A percentile compares a stretch with the other conserved stretches of the same genome.
Conservation (phyloP, 2,888 invertebrate genomes). For the Lissonota sp. region DNA sequence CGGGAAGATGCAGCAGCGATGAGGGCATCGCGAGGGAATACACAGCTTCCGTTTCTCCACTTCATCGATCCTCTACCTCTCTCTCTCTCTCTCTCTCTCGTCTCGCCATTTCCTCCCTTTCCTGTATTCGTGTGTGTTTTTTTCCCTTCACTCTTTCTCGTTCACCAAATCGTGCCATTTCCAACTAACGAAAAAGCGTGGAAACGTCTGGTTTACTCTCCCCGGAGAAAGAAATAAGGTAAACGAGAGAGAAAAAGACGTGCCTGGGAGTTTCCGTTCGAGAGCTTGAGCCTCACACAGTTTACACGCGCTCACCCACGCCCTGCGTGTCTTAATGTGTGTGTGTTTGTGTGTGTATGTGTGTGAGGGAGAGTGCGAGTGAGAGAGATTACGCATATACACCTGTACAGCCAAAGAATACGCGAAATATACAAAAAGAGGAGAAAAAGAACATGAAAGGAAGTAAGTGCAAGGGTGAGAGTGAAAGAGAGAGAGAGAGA, state of each 20-base stretch:
- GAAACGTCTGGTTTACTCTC: slow-evolving; percentile 57
- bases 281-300: slow-evolving; percentile 31
- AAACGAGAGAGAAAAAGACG: slow-evolving; percentile 34
- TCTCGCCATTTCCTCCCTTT: slow-evolving; percentile 2
- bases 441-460: background rate
- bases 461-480: background rate
- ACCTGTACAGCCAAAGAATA: slow-evolving; percentile 3
- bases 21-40: slow-evolving; percentile 13
- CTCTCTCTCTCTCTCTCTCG: background rate
- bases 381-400: background rate
- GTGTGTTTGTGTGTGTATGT: background rate
- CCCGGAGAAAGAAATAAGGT: slow-evolving; percentile 15
- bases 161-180: background rate
- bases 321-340: background rate
- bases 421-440: background rate
- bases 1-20: background rate
- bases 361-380: background rate
- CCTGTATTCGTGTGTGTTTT: too few species aligned
- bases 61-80: slow-evolving; percentile 4
- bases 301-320: background rate
- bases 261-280: slow-evolving; percentile 11
- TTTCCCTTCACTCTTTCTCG: background rate
- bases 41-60: slow-evolving; percentile 6
- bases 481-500: slow-evolving; percentile 1
- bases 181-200: slow-evolving; percentile 56